Base-by-base conservation (phyloP, 2,888 invertebrate species). In the Oscheius sp. region DNA sequence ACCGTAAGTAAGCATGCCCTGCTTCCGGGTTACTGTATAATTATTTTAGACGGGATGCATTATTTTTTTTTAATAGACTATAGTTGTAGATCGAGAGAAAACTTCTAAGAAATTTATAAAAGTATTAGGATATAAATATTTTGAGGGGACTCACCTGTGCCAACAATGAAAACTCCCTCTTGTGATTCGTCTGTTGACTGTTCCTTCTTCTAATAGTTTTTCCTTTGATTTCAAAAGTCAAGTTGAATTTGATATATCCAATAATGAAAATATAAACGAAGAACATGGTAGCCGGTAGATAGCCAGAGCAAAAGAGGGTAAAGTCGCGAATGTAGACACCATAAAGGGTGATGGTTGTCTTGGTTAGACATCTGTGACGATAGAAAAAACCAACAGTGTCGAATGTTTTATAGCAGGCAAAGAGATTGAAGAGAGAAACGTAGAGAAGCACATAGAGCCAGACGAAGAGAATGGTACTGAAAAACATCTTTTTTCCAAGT, bases 201-300 rank as follows among this genome's bases (percentile, higher is more conserved):
- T 47, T 24, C 3, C 47, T 20, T 3, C 47, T 20, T 3, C 5
- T 4, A 9, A 47, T 22, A 5, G 5, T 6, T 3, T 24, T 24
- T 22, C 24, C 22, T 24, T 6, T 4, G 12, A 14, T 17, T 47
- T 47, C 47, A 22, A 22, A 47, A 4, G 47, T 54, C 12, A 22
- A n/a, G 20, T 33, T 32, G n/a, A 32, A 4, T 17, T 54, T 54
- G 33, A 54, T 54, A 17, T 54, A 33, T 12, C 32, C 22, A 2
- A 54, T 54, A 32, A 54, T 54, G 36, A 54, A 17, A 6, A 54
- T 36, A n/a, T 54, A 54, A 36, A 12, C n/a, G n/a, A 54, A 2
- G 20, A 54, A 54, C 54, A 54, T 54, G 20, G 20, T 24, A 14
- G 36, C 33, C 6, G 54, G 54, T 17, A 54, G 33, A 54, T 54